A percentile compares a stretch with the other conserved stretches of the same genome.
Conservation (phyloP, 2,113 vertebrate species). For the Hippocampus abdominalis region DNA sequence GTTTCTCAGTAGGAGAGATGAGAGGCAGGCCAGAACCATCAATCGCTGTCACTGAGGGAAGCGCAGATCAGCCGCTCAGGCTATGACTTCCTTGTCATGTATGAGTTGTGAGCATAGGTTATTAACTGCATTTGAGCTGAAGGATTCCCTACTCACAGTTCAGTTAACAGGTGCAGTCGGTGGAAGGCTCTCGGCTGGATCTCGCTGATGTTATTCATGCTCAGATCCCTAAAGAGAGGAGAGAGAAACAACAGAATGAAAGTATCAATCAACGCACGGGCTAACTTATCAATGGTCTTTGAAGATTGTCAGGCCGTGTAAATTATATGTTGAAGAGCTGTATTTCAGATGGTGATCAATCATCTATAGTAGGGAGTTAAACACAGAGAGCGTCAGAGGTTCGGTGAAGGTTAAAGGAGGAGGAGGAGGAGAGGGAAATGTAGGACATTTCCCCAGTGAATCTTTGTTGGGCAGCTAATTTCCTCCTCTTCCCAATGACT, state of each 20-base stretch:
- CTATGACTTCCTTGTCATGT: slow-evolving; percentile 42
- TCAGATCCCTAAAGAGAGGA: slow-evolving; percentile 80
- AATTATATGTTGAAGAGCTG: slow-evolving; percentile 23
- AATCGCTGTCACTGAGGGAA: slow-evolving; percentile 40
- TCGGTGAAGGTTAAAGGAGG: slow-evolving; percentile 39
- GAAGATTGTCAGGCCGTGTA: slow-evolving; percentile 14
- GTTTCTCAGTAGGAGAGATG: slow-evolving; percentile 56
- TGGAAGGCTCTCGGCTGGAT: slow-evolving; percentile 79
- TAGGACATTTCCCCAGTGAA: slow-evolving; percentile 68
- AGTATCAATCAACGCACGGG: slow-evolving; percentile 26
- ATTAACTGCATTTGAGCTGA: slow-evolving; percentile 28
- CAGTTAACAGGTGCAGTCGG: slow-evolving; percentile 86
- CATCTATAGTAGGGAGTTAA: slow-evolving; percentile 24
- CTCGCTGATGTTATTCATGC: slow-evolving; percentile 94
- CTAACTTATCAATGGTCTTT: slow-evolving; percentile 21
- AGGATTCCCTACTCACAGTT: slow-evolving; percentile 83
- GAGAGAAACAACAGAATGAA: slow-evolving; percentile 24
- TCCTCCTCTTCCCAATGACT: slow-evolving; percentile 61
- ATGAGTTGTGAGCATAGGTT: slow-evolving; percentile 30
- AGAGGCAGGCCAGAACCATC: slow-evolving; percentile 54
- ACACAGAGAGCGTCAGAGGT: slow-evolving; percentile 9
- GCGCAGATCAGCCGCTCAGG: slow-evolving; percentile 19
- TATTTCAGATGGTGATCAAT: slow-evolving; percentile 46
- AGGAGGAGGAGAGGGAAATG: slow-evolving; percentile 49
- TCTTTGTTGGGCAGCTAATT: slow-evolving; percentile 74